Evolutionary conservation across 53 echinoderm and acorn worm genomes (phyloP), one percentile per base, ranked within the genome.

Genomic region (Stichopus horrens): DNA sequence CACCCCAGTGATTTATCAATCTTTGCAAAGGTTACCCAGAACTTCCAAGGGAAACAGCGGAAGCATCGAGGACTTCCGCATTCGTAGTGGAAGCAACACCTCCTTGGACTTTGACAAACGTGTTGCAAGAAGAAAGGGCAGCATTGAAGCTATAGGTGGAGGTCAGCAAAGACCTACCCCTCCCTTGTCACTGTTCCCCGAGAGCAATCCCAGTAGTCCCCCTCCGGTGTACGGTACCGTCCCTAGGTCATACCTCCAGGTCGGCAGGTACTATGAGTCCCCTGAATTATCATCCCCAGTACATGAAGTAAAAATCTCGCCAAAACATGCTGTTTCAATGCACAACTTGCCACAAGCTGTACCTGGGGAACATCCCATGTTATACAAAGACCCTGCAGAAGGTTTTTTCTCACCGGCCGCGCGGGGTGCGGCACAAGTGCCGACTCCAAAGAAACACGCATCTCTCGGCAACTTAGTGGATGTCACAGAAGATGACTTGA

Each of bases 361-460:
- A 52, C 92, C 76, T 53, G 73, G 89, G 10, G 84, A 92, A 57
- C 84, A 89, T 16, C 55, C 79, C 13, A 78, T 87, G 54, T 55
- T 88, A 4, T 58, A 89, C 19, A 74, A 55, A 14, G 91, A 93
- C 53, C 92, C 93, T 56, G 93, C 89, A 74, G 84, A 92, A 9
- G 93, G 88, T 51, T 2, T 37, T 37, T 97, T 92, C 76, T 91
- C 92, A 58, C 93, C 92, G 52, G 95, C 92, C 20, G 90, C 90
- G 5, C 60, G 66, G 22, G 92, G 93, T 19, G 90, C 89, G 2
- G 93, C 93, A 21, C 97, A 97, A 83, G 92, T 94, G 7, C 91
- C 94, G 9, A 94, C 99, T 56, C 99, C 96, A 0, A 96, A 96
- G 92, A 99, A 96, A 77, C 99, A 99, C 83, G 91, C 86, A 14